Conservation (phyloP, 2,113 vertebrate genomes). For the Elgaria multicarinata region DNA sequence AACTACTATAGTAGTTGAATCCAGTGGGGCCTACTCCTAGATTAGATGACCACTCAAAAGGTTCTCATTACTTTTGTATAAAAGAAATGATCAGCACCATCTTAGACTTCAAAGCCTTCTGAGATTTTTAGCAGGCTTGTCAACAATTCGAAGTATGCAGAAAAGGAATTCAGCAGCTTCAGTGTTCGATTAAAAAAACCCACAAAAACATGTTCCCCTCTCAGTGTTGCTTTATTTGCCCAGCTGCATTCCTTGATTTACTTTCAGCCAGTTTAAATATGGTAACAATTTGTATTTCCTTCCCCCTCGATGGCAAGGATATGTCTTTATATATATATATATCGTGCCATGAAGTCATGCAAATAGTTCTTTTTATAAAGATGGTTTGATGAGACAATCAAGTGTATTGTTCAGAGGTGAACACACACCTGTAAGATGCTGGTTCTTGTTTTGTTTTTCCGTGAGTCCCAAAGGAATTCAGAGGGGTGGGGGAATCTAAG, state of each 20-base stretch:
- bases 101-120: not conserved
- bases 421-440: slow-evolving; percentile 39
- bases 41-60: not conserved
- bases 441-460: not conserved
- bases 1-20: too few species aligned
- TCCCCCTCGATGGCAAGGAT: slow-evolving; percentile 35
- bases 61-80: not conserved
- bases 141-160: not conserved
- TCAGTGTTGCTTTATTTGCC: slow-evolving; percentile 4
- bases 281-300: slow-evolving; percentile 36
- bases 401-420: slow-evolving; percentile 30
- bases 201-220: not conserved
- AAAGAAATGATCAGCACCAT: not conserved
- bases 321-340: slow-evolving; percentile 49
- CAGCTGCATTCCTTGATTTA: slow-evolving; percentile 53
- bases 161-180: slow-evolving; percentile 24
- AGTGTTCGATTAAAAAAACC: not conserved
- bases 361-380: slow-evolving; percentile 50
- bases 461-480: not conserved
- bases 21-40: not conserved
- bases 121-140: not conserved
- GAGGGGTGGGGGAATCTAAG: not conserved
- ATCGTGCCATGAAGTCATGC: slow-evolving; percentile 35
- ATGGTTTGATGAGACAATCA: slow-evolving; percentile 52
- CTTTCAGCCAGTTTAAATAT: slow-evolving; percentile 57